phyloP scores from a whole-genome alignment of 1,140 invertebrate species.

The Apocrypta bakeri region DNA sequence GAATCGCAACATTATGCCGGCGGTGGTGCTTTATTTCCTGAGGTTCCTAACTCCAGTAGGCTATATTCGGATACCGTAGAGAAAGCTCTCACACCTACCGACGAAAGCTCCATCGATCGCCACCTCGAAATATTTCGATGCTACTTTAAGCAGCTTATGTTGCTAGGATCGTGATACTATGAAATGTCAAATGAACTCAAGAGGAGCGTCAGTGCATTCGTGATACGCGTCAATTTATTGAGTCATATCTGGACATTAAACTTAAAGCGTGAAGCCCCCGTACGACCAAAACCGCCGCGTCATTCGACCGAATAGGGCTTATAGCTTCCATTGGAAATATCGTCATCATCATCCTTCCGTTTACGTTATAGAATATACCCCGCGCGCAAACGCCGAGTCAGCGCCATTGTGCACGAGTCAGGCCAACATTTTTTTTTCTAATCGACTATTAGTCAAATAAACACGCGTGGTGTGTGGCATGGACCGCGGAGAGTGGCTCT shows the following conservation, averaged over 20 bases:
- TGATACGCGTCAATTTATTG: not conserved
- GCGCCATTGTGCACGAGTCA: not conserved
- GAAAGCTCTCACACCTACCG: not conserved
- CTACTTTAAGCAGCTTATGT: no score
- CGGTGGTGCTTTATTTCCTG: no score
- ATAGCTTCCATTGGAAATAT: slow-evolving; percentile 25
- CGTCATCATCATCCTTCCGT: slow-evolving; percentile 19
- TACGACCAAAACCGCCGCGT: not conserved
- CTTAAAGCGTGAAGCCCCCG: slow-evolving; percentile 8
- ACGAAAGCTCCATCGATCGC: no score
- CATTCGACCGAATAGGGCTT: slow-evolving; percentile 5
- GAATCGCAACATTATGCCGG: slow-evolving; percentile 5
- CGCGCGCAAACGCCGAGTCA: slow-evolving; percentile 9
- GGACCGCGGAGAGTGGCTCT: no score
- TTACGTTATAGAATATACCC: not conserved
- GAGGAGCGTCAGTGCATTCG: no score
- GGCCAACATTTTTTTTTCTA: not conserved
- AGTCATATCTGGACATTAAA: not conserved
- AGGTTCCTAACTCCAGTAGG: no score
- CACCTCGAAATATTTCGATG: not conserved
- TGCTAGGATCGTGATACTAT: no score
- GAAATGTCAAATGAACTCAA: no score
- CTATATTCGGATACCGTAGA: no score
- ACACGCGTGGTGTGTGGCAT: not conserved
- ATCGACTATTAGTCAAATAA: slow-evolving; percentile 35